Evolutionary conservation across 2,113 vertebrate genomes (phyloP), one percentile per base, ranked within the genome.

Genomic region (Monarcha castaneiventris): DNA sequence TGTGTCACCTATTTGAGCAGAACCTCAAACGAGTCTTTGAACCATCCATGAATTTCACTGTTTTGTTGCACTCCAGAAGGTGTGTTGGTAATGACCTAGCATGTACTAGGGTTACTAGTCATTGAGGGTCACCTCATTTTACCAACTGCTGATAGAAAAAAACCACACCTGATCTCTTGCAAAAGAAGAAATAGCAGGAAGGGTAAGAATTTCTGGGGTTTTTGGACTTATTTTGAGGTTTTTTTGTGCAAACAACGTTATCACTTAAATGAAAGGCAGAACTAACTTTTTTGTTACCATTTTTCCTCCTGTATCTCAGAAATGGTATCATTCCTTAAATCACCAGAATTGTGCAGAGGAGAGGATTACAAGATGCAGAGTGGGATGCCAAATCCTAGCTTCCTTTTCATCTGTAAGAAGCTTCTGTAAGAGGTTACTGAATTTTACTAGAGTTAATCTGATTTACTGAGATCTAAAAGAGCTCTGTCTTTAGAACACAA

Each of bases 71-170:
- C 39, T 51, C 52, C 43, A 75, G 32, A 62, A 84, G 15, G 13
- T 1, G 9, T 32, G 11, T 5, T 68, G 16, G 21, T n/a, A 78
- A 30, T 0, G 0, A 35, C 5, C 6, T n/a, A 66, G 2, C 3
- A 7, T 30, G 37, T 4, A 39, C 7, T 17, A 32, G 7, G 5
- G 2, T 55, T 76, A 32, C n/a, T n/a, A n/a, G n/a, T n/a, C n/a
- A n/a, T n/a, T n/a, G n/a, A n/a, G n/a, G 2, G 59, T 12, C 26
- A 55, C 15, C 29, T 59, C 3, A 37, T 37, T 86, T 80, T 26
- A n/a, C 16, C 15, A 44, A 15, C 9, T 43, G 5, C 13, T 90
- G 25, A 37, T 48, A 55, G 21, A 37, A 62, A 67, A 51, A 87
- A 56, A 1, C 1, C n/a, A 37, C 21, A 44, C 1, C 2, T 30